Evolutionary conservation across 2,888 invertebrate genomes (phyloP).

Genomic region (Sinohyriopsis cumingii): DNA sequence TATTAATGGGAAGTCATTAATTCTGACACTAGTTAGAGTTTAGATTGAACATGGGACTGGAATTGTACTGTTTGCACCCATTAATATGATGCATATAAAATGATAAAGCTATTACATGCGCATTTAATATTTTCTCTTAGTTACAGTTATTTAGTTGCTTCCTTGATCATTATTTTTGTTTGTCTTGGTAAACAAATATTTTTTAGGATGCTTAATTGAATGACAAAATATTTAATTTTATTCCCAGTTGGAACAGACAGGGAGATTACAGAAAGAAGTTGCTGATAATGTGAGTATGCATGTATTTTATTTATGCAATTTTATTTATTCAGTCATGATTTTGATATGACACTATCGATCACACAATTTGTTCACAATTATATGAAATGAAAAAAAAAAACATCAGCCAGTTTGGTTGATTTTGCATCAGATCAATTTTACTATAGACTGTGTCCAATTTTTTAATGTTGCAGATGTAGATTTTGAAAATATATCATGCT

Average conservation of each 20-base stretch:
- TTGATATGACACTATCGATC: background rate
- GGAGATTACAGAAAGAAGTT: constrained; percentile 83
- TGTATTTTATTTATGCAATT: background rate
- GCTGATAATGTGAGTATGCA: constrained; percentile 76
- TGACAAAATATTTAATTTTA: constrained; percentile 5
- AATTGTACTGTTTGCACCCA: too few relatives aligned
- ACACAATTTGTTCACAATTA: background rate
- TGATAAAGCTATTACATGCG: too few relatives aligned
- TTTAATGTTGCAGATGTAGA: too few relatives aligned
- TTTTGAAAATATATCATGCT: too few relatives aligned
- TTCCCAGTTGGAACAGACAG: constrained; percentile 82
- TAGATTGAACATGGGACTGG: too few relatives aligned
- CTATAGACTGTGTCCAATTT: background rate
- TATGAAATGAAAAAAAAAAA: background rate
- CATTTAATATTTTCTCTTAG: too few relatives aligned
- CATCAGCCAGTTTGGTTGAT: background rate
- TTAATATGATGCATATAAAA: too few relatives aligned
- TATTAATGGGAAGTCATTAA: too few relatives aligned
- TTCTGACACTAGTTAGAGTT: too few relatives aligned
- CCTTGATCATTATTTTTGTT: background rate
- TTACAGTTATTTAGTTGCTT: too few relatives aligned
- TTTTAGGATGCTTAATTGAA: too few relatives aligned
- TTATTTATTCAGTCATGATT: background rate
- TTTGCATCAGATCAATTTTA: background rate
- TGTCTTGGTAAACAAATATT: background rate